Base-by-base conservation (phyloP, 2,888 invertebrate genomes). In the Leptinotarsa peninsularis region DNA sequence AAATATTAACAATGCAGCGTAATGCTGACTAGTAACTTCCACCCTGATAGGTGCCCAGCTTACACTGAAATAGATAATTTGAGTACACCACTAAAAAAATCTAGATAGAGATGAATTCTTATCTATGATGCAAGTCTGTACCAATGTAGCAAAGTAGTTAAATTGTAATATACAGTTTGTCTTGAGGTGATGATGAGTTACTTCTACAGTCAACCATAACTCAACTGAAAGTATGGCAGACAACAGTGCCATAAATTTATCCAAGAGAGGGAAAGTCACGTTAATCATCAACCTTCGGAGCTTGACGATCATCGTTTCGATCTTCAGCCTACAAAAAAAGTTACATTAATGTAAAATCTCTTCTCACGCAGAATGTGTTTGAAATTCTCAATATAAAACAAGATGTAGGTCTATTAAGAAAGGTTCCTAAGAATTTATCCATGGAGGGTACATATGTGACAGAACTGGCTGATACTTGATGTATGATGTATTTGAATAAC, bases 261-360 rank as follows among this genome's bases (percentile, higher is more conserved):
- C 96, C 95, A 88, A 98, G 92, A 87, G 96, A 96, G 83, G 98
- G 98, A 90, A 98, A 98, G 90, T 97, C 97, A 89, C 94, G 94
- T 91, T 96, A 97, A 90, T 98, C 97, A 88, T 97, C 97, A 81
- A 98, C 96, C 89, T 97, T 96, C 23, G 97, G 96, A 82, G 94
- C 93, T 76, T 86, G 85, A 73, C 86, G 86, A 75, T 84, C 82
- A 67, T 72, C 71, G 73, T 78, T 81, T 68, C 82, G 83, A n/a
- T 85, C 86, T 71, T 82, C 84, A 80, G 74, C 81, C 84, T 84
- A 76, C 17, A 84, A 83, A 63, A 78, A 76, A 72, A 67, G 33
- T 33, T 10, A 33, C 7, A 33, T 33, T 33, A 33, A 33, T 33
- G 33, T 33, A 33, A 33, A 33, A 33, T 1, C 33, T 33, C 7